A percentile compares a stretch with the other conserved stretches of the same genome.
phyloP scores from a whole-genome alignment of 2,113 vertebrate genomes.

The Phalacrocorax pelagicus region DNA sequence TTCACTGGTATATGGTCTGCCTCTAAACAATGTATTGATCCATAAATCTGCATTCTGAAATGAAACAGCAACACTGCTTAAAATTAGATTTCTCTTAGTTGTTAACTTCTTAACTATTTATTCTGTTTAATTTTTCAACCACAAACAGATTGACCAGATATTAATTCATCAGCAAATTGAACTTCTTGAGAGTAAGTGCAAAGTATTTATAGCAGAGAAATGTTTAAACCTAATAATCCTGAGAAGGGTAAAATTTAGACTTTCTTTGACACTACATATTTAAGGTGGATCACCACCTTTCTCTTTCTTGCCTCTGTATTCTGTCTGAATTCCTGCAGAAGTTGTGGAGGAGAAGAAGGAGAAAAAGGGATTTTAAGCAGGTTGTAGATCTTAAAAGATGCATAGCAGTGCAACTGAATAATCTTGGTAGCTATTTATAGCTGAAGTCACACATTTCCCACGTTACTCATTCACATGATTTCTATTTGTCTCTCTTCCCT shows the following conservation, averaged over 20 bases:
- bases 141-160: conserved; percentile 86
- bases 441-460: background rate
- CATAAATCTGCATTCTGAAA: background rate
- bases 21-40: background rate
- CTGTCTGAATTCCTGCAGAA: background rate
- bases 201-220: background rate
- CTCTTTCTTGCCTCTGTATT: background rate
- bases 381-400: background rate
- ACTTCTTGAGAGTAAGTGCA: conserved; percentile 86
- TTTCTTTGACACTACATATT: background rate
- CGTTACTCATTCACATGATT: background rate
- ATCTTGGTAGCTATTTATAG: background rate
- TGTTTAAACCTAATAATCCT: background rate
- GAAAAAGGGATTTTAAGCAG: background rate
- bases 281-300: background rate
- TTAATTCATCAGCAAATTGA: conserved; percentile 92
- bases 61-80: background rate
- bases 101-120: background rate
- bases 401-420: background rate
- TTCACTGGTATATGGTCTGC: background rate
- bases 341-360: background rate
- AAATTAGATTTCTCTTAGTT: background rate
- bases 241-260: background rate
- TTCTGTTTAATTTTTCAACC: conserved; percentile 56
- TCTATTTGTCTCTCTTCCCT: background rate